Base-by-base conservation (phyloP, 2,113 vertebrate genomes). In the Megaleporinus macrocephalus region DNA sequence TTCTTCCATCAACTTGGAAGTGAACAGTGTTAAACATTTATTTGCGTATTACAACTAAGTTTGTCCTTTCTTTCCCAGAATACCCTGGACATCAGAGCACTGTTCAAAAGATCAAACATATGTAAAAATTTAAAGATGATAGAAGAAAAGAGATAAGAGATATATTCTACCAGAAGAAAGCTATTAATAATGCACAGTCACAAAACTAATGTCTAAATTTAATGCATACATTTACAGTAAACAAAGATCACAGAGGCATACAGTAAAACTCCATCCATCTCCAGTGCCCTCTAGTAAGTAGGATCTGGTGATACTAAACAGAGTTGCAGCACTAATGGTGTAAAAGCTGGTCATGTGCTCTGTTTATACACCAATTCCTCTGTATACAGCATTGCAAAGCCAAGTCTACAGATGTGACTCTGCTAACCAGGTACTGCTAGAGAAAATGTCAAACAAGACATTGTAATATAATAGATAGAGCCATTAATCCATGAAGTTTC, bases 341-440 rank as follows among this genome's bases (percentile, higher is more conserved):
- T n/a, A n/a, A n/a, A n/a, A n/a, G n/a, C 24, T 7, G 69, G 24
- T 20, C 70, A 61, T 61, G 29, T 71, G 33, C 30, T 71, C 66
- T 79, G 44, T 71, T 70, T 79, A 71, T 44, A 47, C 36, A 29
- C 33, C 65, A 71, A 13, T 70, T 47, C 16, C 33, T 71, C 26
- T 71, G 66, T 71, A n/a, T 27, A 78, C 49, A 69, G 26, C 36
- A 69, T 26, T 71, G 36, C 12, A 61, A 79, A 71, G 33, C 30
- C 51, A 59, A 69, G 36, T 20, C 12, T 70, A 22, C 33, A 12
- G 33, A 44, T 44, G 18, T 22, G 33, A 69, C 33, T 69, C 22
- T 79, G 29, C 11, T 55, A 7, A 41, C 29, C 65, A 78, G 13
- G 30, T n/a, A 7, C 49, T 33, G 49, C 49, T 55, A 55, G n/a